A percentile compares a stretch with the other conserved stretches of the same genome.
Conservation (phyloP, 2,797 vertebrate genomes). For the Sebastes jordani region DNA sequence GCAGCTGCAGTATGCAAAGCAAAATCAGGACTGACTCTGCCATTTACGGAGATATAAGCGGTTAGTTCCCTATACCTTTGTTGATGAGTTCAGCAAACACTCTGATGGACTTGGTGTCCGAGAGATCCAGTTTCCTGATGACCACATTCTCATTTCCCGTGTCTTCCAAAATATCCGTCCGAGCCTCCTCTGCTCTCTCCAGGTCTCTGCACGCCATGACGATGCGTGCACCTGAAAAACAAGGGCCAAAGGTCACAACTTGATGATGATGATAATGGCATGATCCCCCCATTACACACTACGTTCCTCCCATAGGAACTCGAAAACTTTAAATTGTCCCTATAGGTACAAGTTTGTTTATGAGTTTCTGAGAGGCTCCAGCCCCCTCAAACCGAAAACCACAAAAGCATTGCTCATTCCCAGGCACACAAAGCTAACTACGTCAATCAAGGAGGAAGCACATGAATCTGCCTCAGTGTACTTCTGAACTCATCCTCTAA, state of each 20-base stretch:
- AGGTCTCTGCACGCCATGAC: conserved; percentile 91
- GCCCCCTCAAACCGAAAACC: not conserved
- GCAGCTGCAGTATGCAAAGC: not conserved
- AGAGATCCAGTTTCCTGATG: conserved; percentile 88
- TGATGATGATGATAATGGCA: not conserved
- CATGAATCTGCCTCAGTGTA: conserved; percentile 1
- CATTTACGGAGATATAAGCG: no score
- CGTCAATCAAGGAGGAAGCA: conserved; percentile 7
- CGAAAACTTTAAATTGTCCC: not conserved
- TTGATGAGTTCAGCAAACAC: conserved; percentile 89
- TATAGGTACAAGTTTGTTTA: not conserved
- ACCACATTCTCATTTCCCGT: conserved; percentile 89
- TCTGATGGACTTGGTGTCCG: conserved; percentile 88
- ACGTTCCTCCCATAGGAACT: not conserved
- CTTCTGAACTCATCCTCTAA: conserved; percentile 27
- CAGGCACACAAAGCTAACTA: not conserved
- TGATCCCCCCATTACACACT: not conserved
- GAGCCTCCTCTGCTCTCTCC: conserved; percentile 87
- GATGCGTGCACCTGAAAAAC: conserved; percentile 87
- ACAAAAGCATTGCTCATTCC: conserved; percentile 15
- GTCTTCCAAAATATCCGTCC: conserved; percentile 84
- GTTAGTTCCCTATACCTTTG: conserved; percentile 80
- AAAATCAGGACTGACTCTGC: not conserved
- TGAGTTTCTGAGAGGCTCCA: not conserved
- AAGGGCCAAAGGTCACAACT: not conserved